Percentiles rank a stretch among this genome's conserved stretches.
Evolutionary conservation across 2,888 invertebrate genomes (phyloP).

Genomic region (Meteorus cinctellus): DNA sequence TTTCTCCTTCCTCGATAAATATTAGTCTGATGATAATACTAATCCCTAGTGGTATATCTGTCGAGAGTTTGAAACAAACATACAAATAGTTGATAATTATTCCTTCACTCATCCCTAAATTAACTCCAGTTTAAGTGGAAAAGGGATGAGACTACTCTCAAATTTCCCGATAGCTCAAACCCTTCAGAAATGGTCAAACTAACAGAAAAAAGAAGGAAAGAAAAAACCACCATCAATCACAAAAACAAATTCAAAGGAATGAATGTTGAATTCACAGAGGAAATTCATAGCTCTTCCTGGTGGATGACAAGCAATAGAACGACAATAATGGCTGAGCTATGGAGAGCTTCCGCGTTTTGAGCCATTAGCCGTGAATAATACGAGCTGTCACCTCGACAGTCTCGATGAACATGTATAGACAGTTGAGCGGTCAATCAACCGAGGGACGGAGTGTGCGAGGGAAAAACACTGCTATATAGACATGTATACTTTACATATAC

Average conservation of each 20-base stretch:
- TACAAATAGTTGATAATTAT: no score
- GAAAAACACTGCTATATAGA: neutral
- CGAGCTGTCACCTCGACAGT: conserved; percentile 53
- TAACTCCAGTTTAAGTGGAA: no score
- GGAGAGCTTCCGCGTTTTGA: conserved; percentile 66
- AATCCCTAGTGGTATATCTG: no score
- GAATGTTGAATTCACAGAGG: neutral
- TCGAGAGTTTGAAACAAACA: no score
- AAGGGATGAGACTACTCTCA: no score
- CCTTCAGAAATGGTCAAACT: no score
- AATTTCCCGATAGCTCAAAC: no score
- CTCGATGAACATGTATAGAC: conserved; percentile 48
- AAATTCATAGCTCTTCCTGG: conserved; percentile 6
- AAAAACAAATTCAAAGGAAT: neutral
- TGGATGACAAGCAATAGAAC: conserved; percentile 11
- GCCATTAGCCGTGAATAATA: conserved; percentile 69
- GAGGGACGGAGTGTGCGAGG: conserved; percentile 43
- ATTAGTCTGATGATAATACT: no score
- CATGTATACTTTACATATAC: neutral
- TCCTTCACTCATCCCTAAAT: no score
- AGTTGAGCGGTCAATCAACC: conserved; percentile 65
- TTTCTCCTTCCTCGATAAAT: no score
- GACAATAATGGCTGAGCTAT: conserved; percentile 13
- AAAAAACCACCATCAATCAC: neutral
- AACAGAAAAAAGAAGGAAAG: no score